phyloP scores from a whole-genome alignment of 2,888 invertebrate species.

The Hipparchia semele region DNA sequence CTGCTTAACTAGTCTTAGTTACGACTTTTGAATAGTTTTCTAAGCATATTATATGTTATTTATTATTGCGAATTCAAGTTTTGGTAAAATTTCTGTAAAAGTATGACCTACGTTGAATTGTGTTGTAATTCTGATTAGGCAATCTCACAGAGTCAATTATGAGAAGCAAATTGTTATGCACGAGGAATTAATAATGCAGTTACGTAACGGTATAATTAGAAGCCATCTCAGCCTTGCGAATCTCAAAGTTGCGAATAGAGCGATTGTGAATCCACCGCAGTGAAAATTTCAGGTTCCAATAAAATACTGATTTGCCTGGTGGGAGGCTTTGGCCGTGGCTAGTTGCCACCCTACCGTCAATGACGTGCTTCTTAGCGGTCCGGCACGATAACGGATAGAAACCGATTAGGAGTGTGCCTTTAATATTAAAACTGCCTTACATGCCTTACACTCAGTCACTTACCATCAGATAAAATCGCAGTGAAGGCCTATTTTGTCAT shows the following conservation, averaged over 20 bases:
- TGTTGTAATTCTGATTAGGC: background rate
- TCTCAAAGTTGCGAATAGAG: background rate
- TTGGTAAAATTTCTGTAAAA: background rate
- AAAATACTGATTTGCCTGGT: background rate
- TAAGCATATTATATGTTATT: no score
- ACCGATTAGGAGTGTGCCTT: no score
- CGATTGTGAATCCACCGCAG: slow-evolving; percentile 2
- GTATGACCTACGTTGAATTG: background rate
- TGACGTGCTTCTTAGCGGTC: no score
- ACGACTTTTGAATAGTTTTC: no score
- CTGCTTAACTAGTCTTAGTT: background rate
- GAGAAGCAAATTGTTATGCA: slow-evolving; percentile 8
- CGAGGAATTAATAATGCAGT: slow-evolving; percentile 6
- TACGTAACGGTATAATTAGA: slow-evolving; percentile 17
- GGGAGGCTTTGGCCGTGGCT: background rate
- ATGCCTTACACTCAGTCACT: no score
- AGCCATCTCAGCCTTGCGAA: background rate
- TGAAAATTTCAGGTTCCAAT: background rate
- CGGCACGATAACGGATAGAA: no score
- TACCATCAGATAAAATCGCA: no score
- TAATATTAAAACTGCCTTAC: no score
- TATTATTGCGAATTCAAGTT: no score
- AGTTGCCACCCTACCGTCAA: background rate
- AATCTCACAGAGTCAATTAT: slow-evolving; percentile 5
- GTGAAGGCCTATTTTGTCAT: no score